Percentiles rank a stretch among this genome's conserved stretches.
Evolutionary conservation across 2,113 vertebrate species (phyloP).

Genomic region (Rhinopithecus roxellana): DNA sequence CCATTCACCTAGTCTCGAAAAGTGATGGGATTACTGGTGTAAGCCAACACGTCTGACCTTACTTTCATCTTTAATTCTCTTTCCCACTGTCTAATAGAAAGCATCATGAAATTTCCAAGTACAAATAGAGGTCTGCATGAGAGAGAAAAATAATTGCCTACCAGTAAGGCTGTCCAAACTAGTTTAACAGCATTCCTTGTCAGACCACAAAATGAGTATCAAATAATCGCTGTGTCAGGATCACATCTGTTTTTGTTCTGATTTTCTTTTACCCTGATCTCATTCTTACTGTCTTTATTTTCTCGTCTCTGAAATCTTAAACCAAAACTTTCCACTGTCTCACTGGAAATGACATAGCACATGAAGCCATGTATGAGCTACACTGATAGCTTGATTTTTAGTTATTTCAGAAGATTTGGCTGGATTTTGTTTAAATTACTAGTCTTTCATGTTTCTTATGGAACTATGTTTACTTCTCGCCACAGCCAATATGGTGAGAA

Average conservation of each 20-base stretch:
- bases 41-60: not conserved
- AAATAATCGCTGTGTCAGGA: not conserved
- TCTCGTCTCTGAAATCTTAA: not conserved
- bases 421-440: not conserved
- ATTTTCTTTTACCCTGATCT: not conserved
- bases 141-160: not conserved
- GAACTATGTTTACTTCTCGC: not conserved
- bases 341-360: not conserved
- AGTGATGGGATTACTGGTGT: no score
- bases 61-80: not conserved
- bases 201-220: not conserved
- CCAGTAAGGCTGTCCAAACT: not conserved
- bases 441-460: not conserved
- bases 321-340: not conserved
- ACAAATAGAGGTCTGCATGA: not conserved
- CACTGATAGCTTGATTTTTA: not conserved
- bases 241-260: not conserved
- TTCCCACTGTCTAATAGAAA: not conserved
- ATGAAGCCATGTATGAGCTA: not conserved
- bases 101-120: not conserved
- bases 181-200: not conserved
- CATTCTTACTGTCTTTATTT: not conserved
- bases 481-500: not conserved
- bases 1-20: no score
- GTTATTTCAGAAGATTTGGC: not conserved